Evolutionary conservation across 2,797 vertebrate genomes (phyloP), one percentile per base, ranked within the genome.

Genomic region (Cephalopachus bancanus): DNA sequence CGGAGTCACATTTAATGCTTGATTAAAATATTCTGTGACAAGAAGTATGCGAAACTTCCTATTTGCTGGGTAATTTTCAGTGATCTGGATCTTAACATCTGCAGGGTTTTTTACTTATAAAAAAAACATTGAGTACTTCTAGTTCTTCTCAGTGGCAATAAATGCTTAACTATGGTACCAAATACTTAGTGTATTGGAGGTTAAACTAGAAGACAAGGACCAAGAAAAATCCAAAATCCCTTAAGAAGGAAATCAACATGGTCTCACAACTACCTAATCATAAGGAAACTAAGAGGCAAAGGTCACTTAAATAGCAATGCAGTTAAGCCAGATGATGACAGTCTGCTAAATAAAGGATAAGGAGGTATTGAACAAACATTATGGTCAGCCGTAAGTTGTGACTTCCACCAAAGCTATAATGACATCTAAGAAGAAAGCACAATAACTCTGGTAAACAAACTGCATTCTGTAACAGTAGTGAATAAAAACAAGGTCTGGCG

Each of bases 391-490:
- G 67, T 7, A 86, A 87, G 83, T 26, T 89, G 14, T 93, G 26
- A 88, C 51, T 94, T 93, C 28, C 33, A 55, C 37, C 87, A 37
- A 93, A 79, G 24, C 55, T 83, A 44, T 80, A 49, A 92, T 75
- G 74, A 51, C 24, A 83, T 65, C 72, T 83, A 60, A 28, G 51
- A 90, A n/a, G 9, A 84, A 96, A 93, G 92, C 14, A 71, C 8
- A 55, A 88, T 17, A 83, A 86, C 22, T 37, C 30, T 33, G 3
- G 14, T n/a, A 88, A 90, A 88, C n/a, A 88, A 83, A 87, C 4
- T 33, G 24, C 24, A 75, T 79, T 72, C 33, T 93, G 1, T 75
- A 53, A 79, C 7, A 78, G 44, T 20, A 33, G 20, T 51, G 59
- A 84, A 51, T 44, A 53, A 78, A 2, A 78, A 2, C 10, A 91